Evolutionary conservation across 2,888 invertebrate species (phyloP), one percentile per base, ranked within the genome.

Genomic region (Pristionchus entomophagus): DNA sequence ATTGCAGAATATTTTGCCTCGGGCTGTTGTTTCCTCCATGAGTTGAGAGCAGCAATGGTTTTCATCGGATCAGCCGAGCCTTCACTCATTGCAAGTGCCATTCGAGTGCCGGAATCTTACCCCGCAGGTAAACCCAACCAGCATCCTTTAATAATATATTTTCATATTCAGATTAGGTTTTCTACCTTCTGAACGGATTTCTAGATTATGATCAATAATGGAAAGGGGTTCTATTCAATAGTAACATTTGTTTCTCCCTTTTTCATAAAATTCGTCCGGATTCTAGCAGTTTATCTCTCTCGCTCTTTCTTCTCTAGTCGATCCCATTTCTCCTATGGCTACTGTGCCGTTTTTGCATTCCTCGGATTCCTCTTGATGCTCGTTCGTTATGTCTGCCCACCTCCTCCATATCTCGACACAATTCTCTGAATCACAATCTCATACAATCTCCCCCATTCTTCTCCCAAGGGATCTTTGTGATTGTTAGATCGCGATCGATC

Each of bases 91-190:
- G 38, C 69, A 22, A 73, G 35, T 26, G 73, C 69, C 32, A 84
- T 84, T 73, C 84, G 73, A n/a, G 84, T 84, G 29, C 84, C 84
- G 2, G 84, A 84, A 41, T 41, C 69, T 14, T 84, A 84, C 22
- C 84, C 84, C 12, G 32, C 69, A 49, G 84, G 84, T 84, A 0
- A 6, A 29, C 19, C 32, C 59, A 49, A 49, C 17, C 49, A n/a
- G n/a, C n/a, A n/a, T n/a, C n/a, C n/a, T n/a, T n/a, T n/a, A n/a
- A n/a, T n/a, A n/a, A n/a, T n/a, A n/a, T n/a, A n/a, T n/a, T n/a
- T n/a, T n/a, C n/a, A n/a, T n/a, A n/a, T n/a, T n/a, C n/a, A n/a
- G n/a, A n/a, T n/a, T 49, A 49, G 49, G 8, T 12, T n/a, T n/a
- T n/a, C n/a, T n/a, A n/a, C n/a, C n/a, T n/a, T n/a, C n/a, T n/a